Evolutionary conservation across 2,888 invertebrate species (phyloP).

Genomic region (Hirtodrosophila duncani): DNA sequence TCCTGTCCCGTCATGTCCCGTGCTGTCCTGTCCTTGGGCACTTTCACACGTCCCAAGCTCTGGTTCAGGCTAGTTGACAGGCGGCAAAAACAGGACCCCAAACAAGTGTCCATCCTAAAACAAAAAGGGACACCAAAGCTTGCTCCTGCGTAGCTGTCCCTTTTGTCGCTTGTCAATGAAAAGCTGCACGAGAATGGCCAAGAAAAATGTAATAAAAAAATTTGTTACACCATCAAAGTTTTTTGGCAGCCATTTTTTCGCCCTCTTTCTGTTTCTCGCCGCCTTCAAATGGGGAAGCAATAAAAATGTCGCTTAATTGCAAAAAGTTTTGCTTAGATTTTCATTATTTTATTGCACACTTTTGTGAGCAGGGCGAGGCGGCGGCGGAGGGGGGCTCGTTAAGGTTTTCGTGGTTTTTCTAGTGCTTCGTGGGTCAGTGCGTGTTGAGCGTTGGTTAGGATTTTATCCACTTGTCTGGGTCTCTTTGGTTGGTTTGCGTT

Average conservation of each 20-base stretch:
- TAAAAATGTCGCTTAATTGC: slow-evolving; percentile 70
- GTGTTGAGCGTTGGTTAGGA: slow-evolving; percentile 31
- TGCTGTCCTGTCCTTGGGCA: too few relatives aligned
- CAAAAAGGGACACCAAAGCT: slow-evolving; percentile 29
- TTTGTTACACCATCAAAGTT: slow-evolving; percentile 56
- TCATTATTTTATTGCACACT: slow-evolving; percentile 62
- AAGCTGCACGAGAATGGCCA: slow-evolving; percentile 51
- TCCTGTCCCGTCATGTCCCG: too few relatives aligned
- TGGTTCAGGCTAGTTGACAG: too few relatives aligned
- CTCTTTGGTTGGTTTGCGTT: background rate
- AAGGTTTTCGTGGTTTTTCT: background rate
- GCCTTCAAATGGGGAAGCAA: slow-evolving; percentile 52
- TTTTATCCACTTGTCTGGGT: slow-evolving; percentile 25
- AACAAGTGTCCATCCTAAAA: background rate
- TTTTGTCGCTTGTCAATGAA: slow-evolving; percentile 50
- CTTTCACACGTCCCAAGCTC: too few relatives aligned
- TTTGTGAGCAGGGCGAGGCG: too few relatives aligned
- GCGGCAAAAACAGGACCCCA: background rate
- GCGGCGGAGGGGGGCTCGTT: slow-evolving; percentile 19
- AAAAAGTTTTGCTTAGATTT: slow-evolving; percentile 68
- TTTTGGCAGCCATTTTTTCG: slow-evolving; percentile 1
- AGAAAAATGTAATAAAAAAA: slow-evolving; percentile 66
- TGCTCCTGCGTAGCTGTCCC: slow-evolving; percentile 19
- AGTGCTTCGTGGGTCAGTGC: slow-evolving; percentile 23
- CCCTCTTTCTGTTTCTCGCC: background rate